Conservation (phyloP, 2,113 vertebrate genomes). For the Larimichthys crocea region DNA sequence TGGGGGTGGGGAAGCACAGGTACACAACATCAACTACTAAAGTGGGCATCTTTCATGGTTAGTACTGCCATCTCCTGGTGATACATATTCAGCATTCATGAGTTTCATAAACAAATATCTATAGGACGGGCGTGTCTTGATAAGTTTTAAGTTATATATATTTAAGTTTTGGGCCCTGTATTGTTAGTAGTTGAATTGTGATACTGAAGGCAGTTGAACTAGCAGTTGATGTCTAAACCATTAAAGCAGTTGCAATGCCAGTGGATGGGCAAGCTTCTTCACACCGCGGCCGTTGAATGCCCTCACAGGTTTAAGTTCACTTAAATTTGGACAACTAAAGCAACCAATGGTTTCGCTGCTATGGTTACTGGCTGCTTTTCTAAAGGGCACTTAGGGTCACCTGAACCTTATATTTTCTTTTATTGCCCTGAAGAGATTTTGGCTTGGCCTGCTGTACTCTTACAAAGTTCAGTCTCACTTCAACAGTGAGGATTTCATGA, state of each 20-base stretch:
- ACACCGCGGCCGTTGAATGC: neutral
- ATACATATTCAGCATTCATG: conserved; percentile 9
- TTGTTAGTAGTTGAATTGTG: too few species aligned
- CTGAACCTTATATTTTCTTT: conserved; percentile 12
- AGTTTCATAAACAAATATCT: neutral
- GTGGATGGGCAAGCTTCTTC: neutral
- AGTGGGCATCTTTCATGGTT: conserved; percentile 50
- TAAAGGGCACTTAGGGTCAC: neutral
- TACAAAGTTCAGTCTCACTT: neutral
- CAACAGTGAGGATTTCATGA: too few species aligned
- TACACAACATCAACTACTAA: conserved; percentile 22
- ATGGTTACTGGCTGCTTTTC: too few species aligned
- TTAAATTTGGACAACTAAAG: neutral
- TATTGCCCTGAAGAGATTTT: neutral
- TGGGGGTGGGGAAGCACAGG: conserved; percentile 35
- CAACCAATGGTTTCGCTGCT: too few species aligned
- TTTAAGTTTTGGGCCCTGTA: too few species aligned
- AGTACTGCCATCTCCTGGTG: conserved; percentile 77
- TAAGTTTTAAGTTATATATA: too few species aligned
- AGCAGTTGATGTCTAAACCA: neutral
- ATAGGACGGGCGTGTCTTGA: too few species aligned
- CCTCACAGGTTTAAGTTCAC: neutral
- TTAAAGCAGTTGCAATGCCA: neutral
- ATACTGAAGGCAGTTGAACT: neutral
- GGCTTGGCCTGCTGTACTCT: conserved; percentile 3